Evolutionary conservation across 2,888 invertebrate genomes (phyloP).

Genomic region (Lycocerus yunnanus): DNA sequence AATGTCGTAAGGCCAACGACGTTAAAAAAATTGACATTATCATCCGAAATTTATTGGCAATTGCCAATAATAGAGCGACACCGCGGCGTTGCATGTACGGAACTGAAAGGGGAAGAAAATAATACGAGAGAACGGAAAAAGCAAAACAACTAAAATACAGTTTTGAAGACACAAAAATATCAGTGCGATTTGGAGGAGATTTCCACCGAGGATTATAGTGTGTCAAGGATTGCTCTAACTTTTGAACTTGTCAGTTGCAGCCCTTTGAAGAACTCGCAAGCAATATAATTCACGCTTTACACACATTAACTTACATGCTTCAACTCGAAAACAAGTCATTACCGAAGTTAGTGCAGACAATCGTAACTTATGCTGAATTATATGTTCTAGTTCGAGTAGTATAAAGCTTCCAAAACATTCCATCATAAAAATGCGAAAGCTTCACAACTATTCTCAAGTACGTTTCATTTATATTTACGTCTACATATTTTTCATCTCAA

Average conservation of each 20-base stretch:
- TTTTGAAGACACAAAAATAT: neutral
- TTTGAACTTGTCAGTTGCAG: constrained; percentile 31
- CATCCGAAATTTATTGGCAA: neutral
- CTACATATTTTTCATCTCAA: constrained; percentile 4
- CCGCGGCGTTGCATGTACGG: neutral
- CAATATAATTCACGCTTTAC: constrained; percentile 33
- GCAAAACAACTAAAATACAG: neutral
- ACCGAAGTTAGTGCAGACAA: constrained; percentile 47
- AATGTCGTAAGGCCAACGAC: neutral
- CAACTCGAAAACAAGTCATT: constrained; percentile 47
- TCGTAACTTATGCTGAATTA: constrained; percentile 45
- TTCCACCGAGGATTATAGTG: constrained; percentile 19
- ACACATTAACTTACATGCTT: constrained; percentile 30
- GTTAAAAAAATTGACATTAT: neutral
- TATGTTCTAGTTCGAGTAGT: constrained; percentile 15
- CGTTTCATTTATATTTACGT: neutral
- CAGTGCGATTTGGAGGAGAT: constrained; percentile 5
- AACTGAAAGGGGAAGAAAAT: neutral
- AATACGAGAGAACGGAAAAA: too few species aligned
- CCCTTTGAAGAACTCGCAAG: constrained; percentile 28
- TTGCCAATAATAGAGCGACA: neutral
- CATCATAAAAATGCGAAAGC: constrained; percentile 19
- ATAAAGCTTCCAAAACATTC: constrained; percentile 18
- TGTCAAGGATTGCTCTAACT: constrained; percentile 31
- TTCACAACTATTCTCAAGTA: neutral